Evolutionary conservation across 2,888 invertebrate species (phyloP), one percentile per base, ranked within the genome.

Genomic region (Eubasilissa splendida): DNA sequence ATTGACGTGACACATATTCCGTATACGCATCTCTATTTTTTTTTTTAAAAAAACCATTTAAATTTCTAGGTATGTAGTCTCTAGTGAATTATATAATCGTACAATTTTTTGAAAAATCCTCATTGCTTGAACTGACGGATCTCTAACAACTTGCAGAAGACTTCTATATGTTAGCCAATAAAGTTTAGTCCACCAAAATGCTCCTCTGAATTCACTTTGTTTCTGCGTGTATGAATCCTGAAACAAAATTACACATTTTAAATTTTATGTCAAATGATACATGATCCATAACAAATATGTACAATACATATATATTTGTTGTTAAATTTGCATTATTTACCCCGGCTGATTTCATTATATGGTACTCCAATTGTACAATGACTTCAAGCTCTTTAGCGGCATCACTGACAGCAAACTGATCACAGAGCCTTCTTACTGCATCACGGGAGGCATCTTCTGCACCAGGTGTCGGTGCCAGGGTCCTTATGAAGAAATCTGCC

Each of bases 401-500:
- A 82, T 95, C 94, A 84, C 95, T 96, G 3, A 94, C 94, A 0
- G 94, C 93, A 87, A 95, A 96, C 77, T 94, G 89, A 86, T 96
- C 95, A 86, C 96, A 96, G 81, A 96, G 91, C 85, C 91, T 93
- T 86, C 93, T 93, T 31, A 95, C 93, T 0, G 93, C 92, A 82
- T 92, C 91, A 79, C 93, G 91, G 8, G 95, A 95, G 0, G 93
- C 93, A 11, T 92, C 91, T 86, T 97, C 96, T 1, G 93, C 92
- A 4, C 95, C 95, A 0, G 96, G 95, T 33, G 94, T 93, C 1
- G 95, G 91, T 0, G 97, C 96, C 84, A 98, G 87, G 0, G 95
- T 94, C 85, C 95, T 94, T 84, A 98, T 95, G 86, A 96, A 94
- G 88, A 95, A 96, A 87, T 98, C 98, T 0, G 97, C 97, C 0